These are phyloP conservation scores for Cichlasoma orientale DNA, from an alignment of 2,797 vertebrate species.

Conservation along the genomic window DNA sequence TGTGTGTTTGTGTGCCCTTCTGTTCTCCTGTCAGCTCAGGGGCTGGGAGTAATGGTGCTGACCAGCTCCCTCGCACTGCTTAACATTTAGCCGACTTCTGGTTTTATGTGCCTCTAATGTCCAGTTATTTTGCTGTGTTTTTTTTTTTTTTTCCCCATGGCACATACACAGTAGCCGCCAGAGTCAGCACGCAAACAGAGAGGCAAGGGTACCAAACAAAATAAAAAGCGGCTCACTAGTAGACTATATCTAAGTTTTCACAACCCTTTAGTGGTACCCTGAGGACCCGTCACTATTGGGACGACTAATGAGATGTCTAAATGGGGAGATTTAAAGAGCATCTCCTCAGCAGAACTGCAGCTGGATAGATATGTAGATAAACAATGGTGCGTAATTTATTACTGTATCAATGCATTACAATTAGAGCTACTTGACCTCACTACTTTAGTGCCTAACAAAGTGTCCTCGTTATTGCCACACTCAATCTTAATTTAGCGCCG, in stretches of 20 bases:
- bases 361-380: background rate
- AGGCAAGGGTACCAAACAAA: slow-evolving; percentile 14
- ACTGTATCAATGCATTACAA: background rate
- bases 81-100: slow-evolving; percentile 37
- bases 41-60: slow-evolving; percentile 58
- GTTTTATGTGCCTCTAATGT: slow-evolving; percentile 57
- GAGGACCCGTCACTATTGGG: slow-evolving; percentile 1
- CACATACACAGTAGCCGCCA: slow-evolving; percentile 38
- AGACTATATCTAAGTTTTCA: slow-evolving; percentile 36
- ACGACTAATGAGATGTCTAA: slow-evolving; percentile 7
- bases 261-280: slow-evolving; percentile 24
- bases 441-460: background rate
- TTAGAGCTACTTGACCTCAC: slow-evolving; percentile 1
- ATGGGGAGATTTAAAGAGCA: background rate
- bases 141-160: slow-evolving; percentile 39
- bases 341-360: background rate
- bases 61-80: slow-evolving; percentile 51
- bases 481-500: background rate
- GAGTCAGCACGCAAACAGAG: slow-evolving; percentile 14
- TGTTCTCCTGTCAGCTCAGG: slow-evolving; percentile 57
- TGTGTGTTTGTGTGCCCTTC: slow-evolving; percentile 53
- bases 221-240: slow-evolving; percentile 11
- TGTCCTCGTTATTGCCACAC: background rate
- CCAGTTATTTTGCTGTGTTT: slow-evolving; percentile 32
- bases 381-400: background rate